phyloP scores from a whole-genome alignment of 2,888 invertebrate species.

The Mystacides longicornis region DNA sequence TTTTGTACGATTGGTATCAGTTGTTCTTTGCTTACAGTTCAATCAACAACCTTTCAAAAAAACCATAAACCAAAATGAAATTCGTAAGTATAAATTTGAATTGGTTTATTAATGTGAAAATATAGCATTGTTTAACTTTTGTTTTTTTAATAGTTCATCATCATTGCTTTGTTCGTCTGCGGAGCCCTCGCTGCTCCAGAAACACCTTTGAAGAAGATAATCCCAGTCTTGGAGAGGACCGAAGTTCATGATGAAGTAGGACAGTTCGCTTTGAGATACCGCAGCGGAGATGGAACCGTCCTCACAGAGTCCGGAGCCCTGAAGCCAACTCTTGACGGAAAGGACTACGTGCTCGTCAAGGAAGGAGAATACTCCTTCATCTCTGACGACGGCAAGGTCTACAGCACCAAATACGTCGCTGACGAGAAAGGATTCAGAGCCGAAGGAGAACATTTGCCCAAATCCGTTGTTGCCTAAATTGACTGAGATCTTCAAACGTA shows the following conservation, averaged over 20 bases:
- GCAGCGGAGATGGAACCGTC: constrained; percentile 21
- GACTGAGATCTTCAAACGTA: no score
- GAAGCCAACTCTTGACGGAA: constrained; percentile 22
- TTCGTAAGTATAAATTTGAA: no score
- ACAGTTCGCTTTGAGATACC: constrained; percentile 22
- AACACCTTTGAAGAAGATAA: constrained; percentile 5
- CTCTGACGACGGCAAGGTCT: constrained; percentile 18
- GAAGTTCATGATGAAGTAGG: constrained; percentile 22
- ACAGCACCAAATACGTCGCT: constrained; percentile 23
- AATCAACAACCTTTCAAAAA: no score
- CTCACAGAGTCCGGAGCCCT: constrained; percentile 21
- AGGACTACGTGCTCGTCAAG: constrained; percentile 22
- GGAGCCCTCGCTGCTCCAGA: constrained; percentile 4
- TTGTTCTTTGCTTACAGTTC: no score
- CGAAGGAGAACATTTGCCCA: constrained; percentile 23
- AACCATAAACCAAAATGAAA: no score
- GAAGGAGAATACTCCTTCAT: constrained; percentile 21
- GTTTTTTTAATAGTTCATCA: background rate
- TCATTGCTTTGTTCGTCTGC: background rate
- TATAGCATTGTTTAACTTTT: no score
- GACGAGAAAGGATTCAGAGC: constrained; percentile 23
- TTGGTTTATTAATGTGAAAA: no score
- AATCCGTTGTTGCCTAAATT: constrained; percentile 20
- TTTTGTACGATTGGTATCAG: no score
- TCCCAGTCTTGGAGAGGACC: constrained; percentile 21